These are phyloP conservation scores for Rhinatrema bivittatum DNA, from an alignment of 2,797 vertebrate genomes.

Conservation along the genomic window DNA sequence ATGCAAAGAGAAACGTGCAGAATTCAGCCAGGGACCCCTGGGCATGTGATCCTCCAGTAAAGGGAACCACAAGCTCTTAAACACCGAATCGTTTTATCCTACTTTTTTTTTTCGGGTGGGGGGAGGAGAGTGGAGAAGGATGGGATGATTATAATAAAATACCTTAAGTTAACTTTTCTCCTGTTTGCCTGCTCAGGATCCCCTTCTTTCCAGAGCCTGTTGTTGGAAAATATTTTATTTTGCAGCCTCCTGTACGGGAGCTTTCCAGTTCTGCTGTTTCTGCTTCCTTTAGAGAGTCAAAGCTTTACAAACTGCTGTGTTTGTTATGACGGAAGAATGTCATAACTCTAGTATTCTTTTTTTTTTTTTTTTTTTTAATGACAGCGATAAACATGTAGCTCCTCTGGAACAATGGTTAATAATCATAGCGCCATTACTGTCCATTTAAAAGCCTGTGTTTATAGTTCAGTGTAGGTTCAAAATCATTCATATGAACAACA, in stretches of 20 bases:
- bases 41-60: slow-evolving; percentile 44
- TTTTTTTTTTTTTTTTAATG: slow-evolving; percentile 61
- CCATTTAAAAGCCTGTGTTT: slow-evolving; percentile 65
- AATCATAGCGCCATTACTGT: slow-evolving; percentile 61
- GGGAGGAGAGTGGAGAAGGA: neutral
- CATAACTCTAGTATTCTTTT: slow-evolving; percentile 65
- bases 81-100: neutral
- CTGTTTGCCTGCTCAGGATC: too few relatives aligned
- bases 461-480: slow-evolving; percentile 59
- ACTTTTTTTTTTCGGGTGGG: neutral
- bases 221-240: too few relatives aligned
- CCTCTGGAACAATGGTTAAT: slow-evolving; percentile 65
- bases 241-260: too few relatives aligned
- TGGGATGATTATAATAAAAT: too few relatives aligned
- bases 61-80: slow-evolving; percentile 29
- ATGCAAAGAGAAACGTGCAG: slow-evolving; percentile 75
- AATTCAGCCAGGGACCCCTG: slow-evolving; percentile 63
- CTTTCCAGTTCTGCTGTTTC: too few relatives aligned
- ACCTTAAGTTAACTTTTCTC: too few relatives aligned
- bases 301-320: too few relatives aligned
- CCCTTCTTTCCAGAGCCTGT: too few relatives aligned
- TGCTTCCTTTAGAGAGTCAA: too few relatives aligned
- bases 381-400: slow-evolving; percentile 57
- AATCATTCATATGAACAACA: slow-evolving; percentile 40
- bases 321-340: slow-evolving; percentile 57